Evolutionary conservation across 2,113 vertebrate species (phyloP), one percentile per base, ranked within the genome.

Genomic region (Bettongia penicillata): DNA sequence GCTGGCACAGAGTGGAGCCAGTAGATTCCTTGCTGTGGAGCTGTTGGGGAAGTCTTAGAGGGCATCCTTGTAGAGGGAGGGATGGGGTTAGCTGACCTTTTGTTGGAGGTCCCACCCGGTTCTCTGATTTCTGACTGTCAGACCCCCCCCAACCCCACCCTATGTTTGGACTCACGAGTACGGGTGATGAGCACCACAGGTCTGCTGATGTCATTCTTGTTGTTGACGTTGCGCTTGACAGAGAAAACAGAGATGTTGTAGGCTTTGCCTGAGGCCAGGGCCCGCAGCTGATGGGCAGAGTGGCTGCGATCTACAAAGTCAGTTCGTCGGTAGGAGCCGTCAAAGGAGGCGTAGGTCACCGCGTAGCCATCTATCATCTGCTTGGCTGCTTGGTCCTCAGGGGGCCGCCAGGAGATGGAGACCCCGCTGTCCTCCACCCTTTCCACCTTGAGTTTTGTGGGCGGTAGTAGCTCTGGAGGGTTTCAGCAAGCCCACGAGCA

Each of bases 171-270:
- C 99, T 99, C 98, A 99, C 99, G 99, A 61, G 99, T 99, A 98
- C 99, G 99, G 68, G 99, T 98, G 50, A 99, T 99, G 47, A 99
- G 99, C 25, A 98, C 98, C 93, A 98, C 98, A 0, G 99, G 99
- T 97, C 99, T 99, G 98, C 99, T 99, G 98, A 99, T 99, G 98
- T 99, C 99, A 11, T 99, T 99, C 97, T 98, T 98, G 98, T 99
- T 99, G 98, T 99, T 99, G 98, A 98, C 95, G 97, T 99, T 99
- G 96, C 99, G 99, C 97, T 99, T 99, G 98, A 99, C 99, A 8
- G 99, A 99, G 99, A 99, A 99, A 97, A 99, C 99, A 19, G 99
- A 99, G 99, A 99, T 99, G 98, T 99, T 99, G 99, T 99, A 99
- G 94, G 99, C 99, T 93, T 99, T 98, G 95, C 99, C 99, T 0